phyloP scores from a whole-genome alignment of 1,140 invertebrate species.

The Latrodectus geometricus region DNA sequence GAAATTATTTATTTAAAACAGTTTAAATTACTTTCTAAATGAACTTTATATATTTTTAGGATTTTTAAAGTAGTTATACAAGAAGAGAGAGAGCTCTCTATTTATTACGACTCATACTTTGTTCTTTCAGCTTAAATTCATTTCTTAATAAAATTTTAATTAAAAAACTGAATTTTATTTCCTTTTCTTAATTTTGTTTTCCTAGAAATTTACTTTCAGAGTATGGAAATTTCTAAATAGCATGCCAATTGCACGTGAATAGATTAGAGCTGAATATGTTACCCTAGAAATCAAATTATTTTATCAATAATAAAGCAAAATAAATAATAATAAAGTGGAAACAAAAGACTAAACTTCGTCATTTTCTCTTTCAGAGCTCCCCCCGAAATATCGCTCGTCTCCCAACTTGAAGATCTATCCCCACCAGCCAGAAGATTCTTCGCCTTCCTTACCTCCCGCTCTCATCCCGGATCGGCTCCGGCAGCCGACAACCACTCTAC shows the following conservation, averaged over 20 bases:
- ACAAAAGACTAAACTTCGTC: too few relatives aligned
- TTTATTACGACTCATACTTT: too few relatives aligned
- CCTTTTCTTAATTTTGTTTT: neutral
- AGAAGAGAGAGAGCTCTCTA: too few relatives aligned
- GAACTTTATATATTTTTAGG: too few relatives aligned
- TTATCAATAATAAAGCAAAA: too few relatives aligned
- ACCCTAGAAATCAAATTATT: neutral
- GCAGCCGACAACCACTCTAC: neutral
- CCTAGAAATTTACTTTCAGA: neutral
- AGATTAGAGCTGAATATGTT: neutral
- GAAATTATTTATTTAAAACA: too few relatives aligned
- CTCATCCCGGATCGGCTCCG: neutral
- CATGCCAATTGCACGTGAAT: neutral
- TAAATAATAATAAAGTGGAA: too few relatives aligned
- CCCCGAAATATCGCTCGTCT: conserved; percentile 9
- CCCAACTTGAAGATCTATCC: conserved; percentile 4
- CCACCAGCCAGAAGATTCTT: neutral
- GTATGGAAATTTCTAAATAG: neutral
- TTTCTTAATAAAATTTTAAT: too few relatives aligned
- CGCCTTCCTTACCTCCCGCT: neutral
- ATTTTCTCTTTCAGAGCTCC: neutral
- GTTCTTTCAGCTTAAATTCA: too few relatives aligned
- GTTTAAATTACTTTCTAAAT: too few relatives aligned
- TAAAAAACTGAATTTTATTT: too few relatives aligned
- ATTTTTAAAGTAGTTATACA: too few relatives aligned